A percentile compares a stretch with the other conserved stretches of the same genome.
phyloP scores from a whole-genome alignment of 2,113 vertebrate species.

The Nothoprocta perdicaria region DNA sequence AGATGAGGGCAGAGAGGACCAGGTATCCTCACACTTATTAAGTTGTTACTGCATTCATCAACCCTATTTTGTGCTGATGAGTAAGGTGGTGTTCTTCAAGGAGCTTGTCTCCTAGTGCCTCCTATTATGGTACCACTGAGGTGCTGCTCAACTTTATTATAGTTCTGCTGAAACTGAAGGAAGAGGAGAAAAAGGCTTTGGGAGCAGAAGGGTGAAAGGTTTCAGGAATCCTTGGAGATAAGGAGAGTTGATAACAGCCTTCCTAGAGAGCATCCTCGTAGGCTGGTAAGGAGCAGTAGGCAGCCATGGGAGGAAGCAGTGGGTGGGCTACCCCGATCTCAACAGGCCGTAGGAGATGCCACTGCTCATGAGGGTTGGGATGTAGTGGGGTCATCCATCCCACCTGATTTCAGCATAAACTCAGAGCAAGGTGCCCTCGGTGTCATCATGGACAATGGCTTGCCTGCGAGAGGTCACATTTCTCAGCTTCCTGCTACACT shows the following conservation, averaged over 20 bases:
- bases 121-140: not conserved
- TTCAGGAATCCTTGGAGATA: not conserved
- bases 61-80: not conserved
- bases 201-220: not conserved
- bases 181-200: not conserved
- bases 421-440: not conserved
- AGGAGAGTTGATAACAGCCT: not conserved
- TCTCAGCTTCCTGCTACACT: not conserved
- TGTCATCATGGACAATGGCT: not conserved
- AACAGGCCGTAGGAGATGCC: not conserved
- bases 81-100: not conserved
- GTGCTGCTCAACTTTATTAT: not conserved
- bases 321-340: not conserved
- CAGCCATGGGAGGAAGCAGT: not conserved
- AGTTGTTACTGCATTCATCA: not conserved
- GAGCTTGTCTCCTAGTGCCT: not conserved
- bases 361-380: fast-evolving
- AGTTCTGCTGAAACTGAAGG: not conserved
- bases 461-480: not conserved
- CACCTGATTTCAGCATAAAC: not conserved
- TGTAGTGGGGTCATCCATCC: not conserved
- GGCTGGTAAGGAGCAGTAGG: not conserved
- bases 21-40: not conserved
- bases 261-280: not conserved
- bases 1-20: not conserved